Evolutionary conservation across 2,797 vertebrate species (phyloP).

Genomic region (Oophaga sylvatica): DNA sequence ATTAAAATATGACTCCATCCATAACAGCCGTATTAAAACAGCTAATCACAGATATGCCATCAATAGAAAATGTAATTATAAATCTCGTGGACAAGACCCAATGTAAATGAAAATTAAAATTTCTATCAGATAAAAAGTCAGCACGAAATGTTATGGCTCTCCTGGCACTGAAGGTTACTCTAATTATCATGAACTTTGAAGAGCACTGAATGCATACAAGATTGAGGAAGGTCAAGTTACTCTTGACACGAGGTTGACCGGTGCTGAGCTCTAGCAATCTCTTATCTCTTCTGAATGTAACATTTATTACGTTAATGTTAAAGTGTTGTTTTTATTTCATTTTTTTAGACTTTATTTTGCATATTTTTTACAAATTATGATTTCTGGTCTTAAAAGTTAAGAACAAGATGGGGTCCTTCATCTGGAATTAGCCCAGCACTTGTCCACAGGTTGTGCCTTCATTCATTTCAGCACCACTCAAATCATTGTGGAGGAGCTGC

Average conservation of each 20-base stretch:
- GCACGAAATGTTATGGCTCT: constrained; percentile 29
- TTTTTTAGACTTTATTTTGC: background rate
- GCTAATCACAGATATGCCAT: constrained; percentile 36
- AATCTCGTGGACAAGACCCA: constrained; percentile 14
- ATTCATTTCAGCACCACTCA: too few species aligned
- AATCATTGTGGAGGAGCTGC: too few species aligned
- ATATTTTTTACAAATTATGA: background rate
- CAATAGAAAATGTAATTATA: constrained; percentile 51
- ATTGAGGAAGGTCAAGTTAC: constrained; percentile 18
- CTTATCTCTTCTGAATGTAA: background rate
- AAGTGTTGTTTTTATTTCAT: too few species aligned
- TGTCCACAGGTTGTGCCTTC: background rate
- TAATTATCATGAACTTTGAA: constrained; percentile 29
- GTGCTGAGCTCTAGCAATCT: background rate
- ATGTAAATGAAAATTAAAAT: constrained; percentile 23
- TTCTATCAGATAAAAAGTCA: constrained; percentile 36
- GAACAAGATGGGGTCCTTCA: background rate
- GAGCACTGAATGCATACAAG: constrained; percentile 10
- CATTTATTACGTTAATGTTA: too few species aligned
- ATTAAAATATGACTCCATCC: constrained; percentile 2
- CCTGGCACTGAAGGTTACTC: constrained; percentile 28
- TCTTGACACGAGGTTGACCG: background rate
- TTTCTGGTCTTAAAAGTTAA: background rate
- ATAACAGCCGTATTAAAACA: constrained; percentile 30
- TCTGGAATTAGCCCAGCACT: background rate